Percentiles rank a stretch among this genome's conserved stretches.
Evolutionary conservation across 2,113 vertebrate species (phyloP).

Genomic region (Galbula dea): DNA sequence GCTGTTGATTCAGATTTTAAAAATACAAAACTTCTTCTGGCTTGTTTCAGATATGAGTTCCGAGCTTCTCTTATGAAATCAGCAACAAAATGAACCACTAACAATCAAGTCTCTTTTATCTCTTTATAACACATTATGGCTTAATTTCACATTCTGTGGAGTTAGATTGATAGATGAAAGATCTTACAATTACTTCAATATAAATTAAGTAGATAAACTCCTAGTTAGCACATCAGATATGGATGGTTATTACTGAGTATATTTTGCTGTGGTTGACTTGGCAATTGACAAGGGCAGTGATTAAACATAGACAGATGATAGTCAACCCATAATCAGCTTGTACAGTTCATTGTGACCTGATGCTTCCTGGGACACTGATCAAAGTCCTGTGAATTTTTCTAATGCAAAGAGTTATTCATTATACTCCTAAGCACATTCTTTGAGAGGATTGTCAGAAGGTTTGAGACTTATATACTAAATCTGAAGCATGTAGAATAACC

Average conservation of each 20-base stretch:
- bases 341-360: conserved; percentile 60
- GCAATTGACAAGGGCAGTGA: conserved; percentile 14
- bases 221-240: not conserved
- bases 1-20: not conserved
- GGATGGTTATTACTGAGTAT: not conserved
- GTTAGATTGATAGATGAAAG: not conserved
- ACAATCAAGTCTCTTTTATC: not conserved
- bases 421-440: conserved; percentile 44
- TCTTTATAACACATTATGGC: not conserved
- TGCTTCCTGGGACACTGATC: conserved; percentile 63
- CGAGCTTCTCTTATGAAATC: not conserved
- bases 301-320: not conserved
- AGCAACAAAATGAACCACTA: not conserved
- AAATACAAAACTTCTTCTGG: not conserved
- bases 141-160: not conserved
- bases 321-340: conserved; percentile 52
- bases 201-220: not conserved
- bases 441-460: conserved; percentile 35
- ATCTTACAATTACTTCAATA: not conserved
- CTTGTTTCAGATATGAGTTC: not conserved
- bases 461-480: conserved; percentile 40
- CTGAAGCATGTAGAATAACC: conserved; percentile 2
- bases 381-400: conserved; percentile 64
- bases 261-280: conserved; percentile 12
- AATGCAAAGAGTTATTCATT: conserved; percentile 64